Evolutionary conservation across 2,797 vertebrate species (phyloP).

Genomic region (Crenichthys baileyi): DNA sequence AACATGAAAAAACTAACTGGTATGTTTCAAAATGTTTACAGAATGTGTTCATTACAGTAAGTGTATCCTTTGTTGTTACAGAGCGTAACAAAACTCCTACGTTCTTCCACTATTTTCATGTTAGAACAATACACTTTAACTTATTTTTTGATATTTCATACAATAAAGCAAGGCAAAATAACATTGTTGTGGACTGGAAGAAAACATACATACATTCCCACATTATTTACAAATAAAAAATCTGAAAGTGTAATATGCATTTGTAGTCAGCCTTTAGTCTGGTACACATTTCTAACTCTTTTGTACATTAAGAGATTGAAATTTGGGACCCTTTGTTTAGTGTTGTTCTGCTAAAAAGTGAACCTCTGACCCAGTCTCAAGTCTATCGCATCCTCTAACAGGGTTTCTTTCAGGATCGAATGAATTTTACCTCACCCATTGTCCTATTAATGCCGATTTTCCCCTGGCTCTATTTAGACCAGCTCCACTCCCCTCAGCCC

Average conservation of each 20-base stretch:
- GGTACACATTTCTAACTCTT: neutral
- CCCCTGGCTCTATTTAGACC: too few relatives aligned
- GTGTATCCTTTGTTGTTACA: neutral
- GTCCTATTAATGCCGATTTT: too few relatives aligned
- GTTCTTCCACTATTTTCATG: neutral
- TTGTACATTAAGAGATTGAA: too few relatives aligned
- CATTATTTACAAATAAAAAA: neutral
- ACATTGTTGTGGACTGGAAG: neutral
- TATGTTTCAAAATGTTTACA: conserved; percentile 54
- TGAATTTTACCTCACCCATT: too few relatives aligned
- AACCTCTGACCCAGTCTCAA: too few relatives aligned
- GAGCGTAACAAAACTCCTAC: neutral
- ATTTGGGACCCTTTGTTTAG: too few relatives aligned
- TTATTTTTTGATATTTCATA: neutral
- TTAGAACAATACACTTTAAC: neutral
- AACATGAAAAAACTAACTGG: conserved; percentile 86
- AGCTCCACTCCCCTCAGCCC: too few relatives aligned
- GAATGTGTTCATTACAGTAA: neutral
- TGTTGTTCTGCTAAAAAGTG: too few relatives aligned
- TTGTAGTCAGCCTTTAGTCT: neutral
- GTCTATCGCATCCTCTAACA: too few relatives aligned
- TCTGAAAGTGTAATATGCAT: neutral
- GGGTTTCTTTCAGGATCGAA: too few relatives aligned
- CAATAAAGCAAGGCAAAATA: neutral
- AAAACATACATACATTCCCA: neutral